These are phyloP conservation scores for Paragorgia papillata DNA, from an alignment of 92 coral and sea anemone species.

Conservation along the genomic window DNA sequence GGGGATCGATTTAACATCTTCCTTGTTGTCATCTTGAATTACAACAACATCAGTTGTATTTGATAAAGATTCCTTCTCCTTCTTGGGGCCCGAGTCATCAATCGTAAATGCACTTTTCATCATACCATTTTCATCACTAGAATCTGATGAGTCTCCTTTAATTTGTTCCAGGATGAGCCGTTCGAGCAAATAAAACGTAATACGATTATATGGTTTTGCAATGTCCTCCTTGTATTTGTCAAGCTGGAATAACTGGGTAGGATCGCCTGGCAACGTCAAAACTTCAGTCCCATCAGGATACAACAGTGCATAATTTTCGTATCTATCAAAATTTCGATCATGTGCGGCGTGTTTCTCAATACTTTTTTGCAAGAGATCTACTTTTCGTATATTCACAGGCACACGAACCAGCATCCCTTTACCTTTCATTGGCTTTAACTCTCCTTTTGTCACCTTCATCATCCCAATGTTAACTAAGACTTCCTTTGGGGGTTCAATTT, in stretches of 20 bases:
- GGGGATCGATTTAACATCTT: too few relatives aligned
- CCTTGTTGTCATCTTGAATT: too few relatives aligned
- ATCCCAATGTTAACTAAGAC: constrained; percentile 45
- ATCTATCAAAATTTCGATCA: constrained; percentile 9
- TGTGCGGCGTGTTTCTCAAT: constrained; percentile 41
- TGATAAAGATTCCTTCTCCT: too few relatives aligned
- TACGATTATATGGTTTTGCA: constrained; percentile 36
- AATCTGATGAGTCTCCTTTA: too few relatives aligned
- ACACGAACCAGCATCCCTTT: constrained; percentile 49
- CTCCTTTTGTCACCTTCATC: constrained; percentile 37
- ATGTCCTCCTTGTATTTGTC: constrained; percentile 46
- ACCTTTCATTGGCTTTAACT: constrained; percentile 46
- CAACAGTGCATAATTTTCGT: constrained; percentile 31
- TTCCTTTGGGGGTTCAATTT: constrained; percentile 25
- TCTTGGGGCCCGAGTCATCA: too few relatives aligned
- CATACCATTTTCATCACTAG: too few relatives aligned
- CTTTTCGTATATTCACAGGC: constrained; percentile 40
- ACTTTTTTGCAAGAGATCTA: constrained; percentile 21
- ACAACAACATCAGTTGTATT: too few relatives aligned
- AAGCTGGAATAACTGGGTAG: constrained; percentile 42
- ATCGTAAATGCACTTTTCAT: too few relatives aligned
- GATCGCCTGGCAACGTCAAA: constrained; percentile 42
- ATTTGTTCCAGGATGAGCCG: neutral
- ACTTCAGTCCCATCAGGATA: constrained; percentile 62
- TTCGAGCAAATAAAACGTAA: constrained; percentile 36